Base-by-base conservation (phyloP, 2,797 vertebrate species). In the Ciconia nigra region DNA sequence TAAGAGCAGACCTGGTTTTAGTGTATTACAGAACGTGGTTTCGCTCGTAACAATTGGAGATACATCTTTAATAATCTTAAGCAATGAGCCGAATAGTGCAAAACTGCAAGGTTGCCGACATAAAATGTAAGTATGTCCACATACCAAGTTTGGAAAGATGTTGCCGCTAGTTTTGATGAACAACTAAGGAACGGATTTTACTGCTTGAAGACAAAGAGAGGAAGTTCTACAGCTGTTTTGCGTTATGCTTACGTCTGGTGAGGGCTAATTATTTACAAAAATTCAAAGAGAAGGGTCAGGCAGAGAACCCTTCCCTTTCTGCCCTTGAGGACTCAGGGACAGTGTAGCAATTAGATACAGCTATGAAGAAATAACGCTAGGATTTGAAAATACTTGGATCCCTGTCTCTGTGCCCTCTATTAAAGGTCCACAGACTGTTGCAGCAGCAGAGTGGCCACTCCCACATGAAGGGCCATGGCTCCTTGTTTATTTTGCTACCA, bases 191-290 rank as follows among this genome's bases (percentile, higher is more conserved):
- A 69, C 0, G 0, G 59, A 39, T 74, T 91, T 84, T 81, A 35
- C 52, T 77, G 15, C 90, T 42, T 55, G 44, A 63, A 70, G 72
- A 31, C 10, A 6, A 76, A 25, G 66, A 35, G 89, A 94, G 90
- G 95, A 96, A 96, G 82, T 91, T 89, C 63, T 97, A 63, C 95
- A 97, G 90, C 92, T 96, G 93, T 67, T 95, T 49, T 87, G 47
- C 6, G 1, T 96, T 89, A 84, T 31, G 26, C 46, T 91, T 91
- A 58, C 1, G 3, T 89, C 93, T 94, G 66, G 59, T 90, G 61
- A 72, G 26, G 46, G 49, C n/a, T 90, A 90, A 92, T 55, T 95
- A 92, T 92, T 92, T 92, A 93, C 90, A 83, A 81, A 92, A 92
- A 83, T 74, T 92, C 76, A 87, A 88, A 96, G 54, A 39, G 25